Evolutionary conservation across 2,888 invertebrate genomes (phyloP), one percentile per base, ranked within the genome.

Genomic region (Lithosia quadra): DNA sequence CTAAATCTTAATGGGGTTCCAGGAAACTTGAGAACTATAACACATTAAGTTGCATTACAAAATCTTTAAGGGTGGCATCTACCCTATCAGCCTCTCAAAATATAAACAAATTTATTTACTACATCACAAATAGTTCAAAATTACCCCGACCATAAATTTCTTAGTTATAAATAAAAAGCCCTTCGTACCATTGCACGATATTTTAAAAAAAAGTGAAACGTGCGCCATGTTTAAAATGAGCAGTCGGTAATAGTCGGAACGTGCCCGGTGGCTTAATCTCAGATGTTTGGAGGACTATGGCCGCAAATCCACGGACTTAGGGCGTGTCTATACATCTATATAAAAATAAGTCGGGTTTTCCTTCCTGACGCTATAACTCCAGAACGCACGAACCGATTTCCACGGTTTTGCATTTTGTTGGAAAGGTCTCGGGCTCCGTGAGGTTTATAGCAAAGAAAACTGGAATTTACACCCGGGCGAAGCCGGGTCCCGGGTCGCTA

Each of bases 191-290:
- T 63, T 72, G 66, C 68, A 59, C 69, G 34, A 64, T 61, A 63
- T 66, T 75, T n/a, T n/a, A 53, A 68, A 67, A 72, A 67, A 67
- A 71, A 65, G 61, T 80, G 75, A 75, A 76, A 79, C 69, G 68
- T 60, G 55, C 68, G 73, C 78, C 77, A 75, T 78, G 74, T 79
- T 82, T 78, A 81, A 83, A 83, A 77, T 75, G 78, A 76, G 73
- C 79, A 74, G 75, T 75, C 75, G 70, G 71, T 85, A 83, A 85
- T 84, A 81, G 85, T 69, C 72, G 66, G 67, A 78, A 85, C 85
- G 85, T 85, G 85, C 79, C 73, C 69, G 68, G 72, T 79, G 69
- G 79, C 76, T 72, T 82, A 84, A 80, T 84, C 79, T 83, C 80
- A 74, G 76, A 69, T 78, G 74, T 74, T 43, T 22, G 63, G 55